These are phyloP conservation scores for Lemur catta DNA, from an alignment of 2,797 vertebrate genomes.

Conservation along the genomic window DNA sequence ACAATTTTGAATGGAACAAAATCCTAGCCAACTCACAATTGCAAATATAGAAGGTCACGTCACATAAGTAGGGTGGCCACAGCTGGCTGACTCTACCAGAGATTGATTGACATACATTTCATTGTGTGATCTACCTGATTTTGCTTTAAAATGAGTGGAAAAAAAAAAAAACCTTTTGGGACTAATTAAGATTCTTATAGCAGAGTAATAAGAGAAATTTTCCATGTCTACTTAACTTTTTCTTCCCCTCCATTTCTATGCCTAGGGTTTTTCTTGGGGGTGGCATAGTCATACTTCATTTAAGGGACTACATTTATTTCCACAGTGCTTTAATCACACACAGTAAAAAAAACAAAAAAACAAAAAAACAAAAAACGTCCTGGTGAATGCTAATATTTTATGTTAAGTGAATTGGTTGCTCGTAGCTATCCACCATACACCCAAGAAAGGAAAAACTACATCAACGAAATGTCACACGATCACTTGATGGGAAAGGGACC, in stretches of 20 bases:
- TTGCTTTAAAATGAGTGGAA: conserved; percentile 76
- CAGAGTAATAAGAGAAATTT: conserved; percentile 82
- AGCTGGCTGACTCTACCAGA: conserved; percentile 74
- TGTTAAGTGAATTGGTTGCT: conserved; percentile 73
- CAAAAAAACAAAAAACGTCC: conserved; percentile 45
- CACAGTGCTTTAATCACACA: conserved; percentile 76
- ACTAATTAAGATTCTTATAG: conserved; percentile 87
- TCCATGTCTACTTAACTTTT: conserved; percentile 64
- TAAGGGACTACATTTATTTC: conserved; percentile 80
- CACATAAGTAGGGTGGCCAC: conserved; percentile 48
- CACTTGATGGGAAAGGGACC: neutral
- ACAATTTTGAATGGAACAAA: conserved; percentile 65
- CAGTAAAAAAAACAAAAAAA: neutral
- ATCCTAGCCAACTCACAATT: conserved; percentile 77
- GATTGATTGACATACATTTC: conserved; percentile 79
- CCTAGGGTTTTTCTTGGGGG: conserved; percentile 81
- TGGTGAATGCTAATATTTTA: conserved; percentile 79
- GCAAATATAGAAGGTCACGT: conserved; percentile 70
- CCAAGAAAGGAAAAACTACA: neutral
- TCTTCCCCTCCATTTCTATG: conserved; percentile 60
- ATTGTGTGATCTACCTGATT: conserved; percentile 78
- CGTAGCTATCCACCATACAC: neutral
- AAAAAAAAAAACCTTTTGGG: conserved; percentile 79
- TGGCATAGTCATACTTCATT: conserved; percentile 78
- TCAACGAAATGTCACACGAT: neutral